These are phyloP conservation scores for Aquatica leii DNA, from an alignment of 2,888 invertebrate genomes.

Conservation along the genomic window DNA sequence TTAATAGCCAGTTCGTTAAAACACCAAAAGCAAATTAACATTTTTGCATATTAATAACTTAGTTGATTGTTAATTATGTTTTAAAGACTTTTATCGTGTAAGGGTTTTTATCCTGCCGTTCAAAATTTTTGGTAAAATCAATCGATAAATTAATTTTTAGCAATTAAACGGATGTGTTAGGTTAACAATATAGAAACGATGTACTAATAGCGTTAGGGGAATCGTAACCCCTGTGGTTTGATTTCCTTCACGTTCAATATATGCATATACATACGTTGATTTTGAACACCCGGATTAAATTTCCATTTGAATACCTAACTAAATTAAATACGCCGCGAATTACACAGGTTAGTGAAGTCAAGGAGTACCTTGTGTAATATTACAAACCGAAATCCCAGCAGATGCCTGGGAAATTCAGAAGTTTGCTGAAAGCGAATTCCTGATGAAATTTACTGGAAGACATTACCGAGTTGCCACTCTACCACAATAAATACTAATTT, in stretches of 20 bases:
- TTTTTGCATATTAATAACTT: too few relatives aligned
- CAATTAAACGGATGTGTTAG: not conserved
- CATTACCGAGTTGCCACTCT: constrained; percentile 21
- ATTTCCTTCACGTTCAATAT: constrained; percentile 17
- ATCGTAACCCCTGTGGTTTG: constrained; percentile 11
- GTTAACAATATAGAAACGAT: not conserved
- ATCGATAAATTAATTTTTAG: too few relatives aligned
- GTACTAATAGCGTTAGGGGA: constrained; percentile 8
- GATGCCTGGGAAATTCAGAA: constrained; percentile 26
- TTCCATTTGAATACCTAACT: constrained; percentile 34
- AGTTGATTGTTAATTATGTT: too few relatives aligned
- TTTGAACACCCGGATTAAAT: constrained; percentile 28
- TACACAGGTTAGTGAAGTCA: constrained; percentile 29
- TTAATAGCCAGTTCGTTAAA: too few relatives aligned
- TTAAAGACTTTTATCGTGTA: too few relatives aligned
- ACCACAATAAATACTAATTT: constrained; percentile 32
- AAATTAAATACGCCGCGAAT: constrained; percentile 32
- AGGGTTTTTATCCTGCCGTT: too few relatives aligned
- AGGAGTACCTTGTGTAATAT: constrained; percentile 32
- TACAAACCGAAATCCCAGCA: constrained; percentile 33
- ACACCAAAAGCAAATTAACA: too few relatives aligned
- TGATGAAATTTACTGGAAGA: constrained; percentile 30
- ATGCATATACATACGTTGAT: constrained; percentile 23
- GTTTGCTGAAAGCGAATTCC: constrained; percentile 31
- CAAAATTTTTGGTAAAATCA: too few relatives aligned